These are phyloP conservation scores for Apodemia duryi DNA, from an alignment of 2,888 invertebrate genomes.

Conservation along the genomic window DNA sequence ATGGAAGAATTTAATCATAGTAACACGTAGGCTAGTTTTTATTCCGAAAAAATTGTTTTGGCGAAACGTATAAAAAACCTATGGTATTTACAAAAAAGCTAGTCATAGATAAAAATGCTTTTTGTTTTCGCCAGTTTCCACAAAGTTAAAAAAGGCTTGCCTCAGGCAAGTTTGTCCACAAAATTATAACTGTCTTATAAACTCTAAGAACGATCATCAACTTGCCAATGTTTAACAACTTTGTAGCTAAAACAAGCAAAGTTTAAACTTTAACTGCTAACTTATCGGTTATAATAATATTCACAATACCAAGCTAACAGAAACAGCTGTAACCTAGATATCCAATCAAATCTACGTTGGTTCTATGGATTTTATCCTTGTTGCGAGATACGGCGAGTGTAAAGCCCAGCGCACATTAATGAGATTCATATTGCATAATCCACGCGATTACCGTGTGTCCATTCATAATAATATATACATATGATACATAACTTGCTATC, in stretches of 20 bases:
- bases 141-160: neutral
- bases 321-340: slow-evolving; percentile 14
- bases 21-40: no score
- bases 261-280: slow-evolving; percentile 11
- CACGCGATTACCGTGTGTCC: neutral
- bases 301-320: slow-evolving; percentile 13
- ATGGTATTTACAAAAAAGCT: neutral
- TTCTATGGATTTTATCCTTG: slow-evolving; percentile 5
- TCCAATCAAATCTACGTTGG: slow-evolving; percentile 7
- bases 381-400: neutral
- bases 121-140: neutral
- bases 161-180: neutral
- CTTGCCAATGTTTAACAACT: slow-evolving; percentile 2
- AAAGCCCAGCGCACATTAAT: neutral
- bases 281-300: slow-evolving; percentile 14
- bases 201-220: slow-evolving; percentile 3
- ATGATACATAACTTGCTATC: no score
- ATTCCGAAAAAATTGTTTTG: no score
- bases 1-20: no score
- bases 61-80: no score
- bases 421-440: neutral
- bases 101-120: neutral
- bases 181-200: neutral
- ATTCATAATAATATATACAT: neutral
- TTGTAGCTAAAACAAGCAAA: slow-evolving; percentile 11